These are phyloP conservation scores for Amazona guildingii DNA, from an alignment of 2,113 vertebrate genomes.

Conservation along the genomic window DNA sequence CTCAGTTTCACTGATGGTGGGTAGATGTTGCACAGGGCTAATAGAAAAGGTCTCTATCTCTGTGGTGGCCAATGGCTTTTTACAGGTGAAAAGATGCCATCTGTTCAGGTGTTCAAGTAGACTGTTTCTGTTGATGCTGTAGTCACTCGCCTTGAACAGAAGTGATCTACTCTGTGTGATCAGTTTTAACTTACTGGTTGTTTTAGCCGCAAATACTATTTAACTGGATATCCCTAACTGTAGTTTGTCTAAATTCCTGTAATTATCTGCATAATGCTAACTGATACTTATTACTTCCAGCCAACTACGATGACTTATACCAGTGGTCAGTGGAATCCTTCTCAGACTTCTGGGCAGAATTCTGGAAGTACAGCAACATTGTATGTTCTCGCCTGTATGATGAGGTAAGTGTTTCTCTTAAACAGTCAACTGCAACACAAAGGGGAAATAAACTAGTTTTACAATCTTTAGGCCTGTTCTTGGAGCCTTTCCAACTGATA, in stretches of 20 bases:
- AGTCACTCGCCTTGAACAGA: neutral
- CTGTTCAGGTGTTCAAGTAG: neutral
- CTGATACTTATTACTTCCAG: conserved; percentile 46
- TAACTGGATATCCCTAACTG: fast-evolving
- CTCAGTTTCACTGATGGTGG: neutral
- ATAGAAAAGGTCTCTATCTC: neutral
- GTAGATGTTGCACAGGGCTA: neutral
- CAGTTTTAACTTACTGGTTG: neutral
- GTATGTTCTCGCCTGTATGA: conserved; percentile 83
- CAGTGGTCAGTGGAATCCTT: conserved; percentile 92
- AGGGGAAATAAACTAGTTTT: neutral
- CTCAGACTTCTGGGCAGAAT: conserved; percentile 90
- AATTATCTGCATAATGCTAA: neutral
- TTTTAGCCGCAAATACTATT: neutral
- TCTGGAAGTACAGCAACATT: conserved; percentile 91
- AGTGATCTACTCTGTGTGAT: fast-evolving
- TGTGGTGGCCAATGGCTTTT: neutral
- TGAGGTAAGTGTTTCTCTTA: conserved; percentile 78
- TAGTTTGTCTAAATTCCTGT: neutral
- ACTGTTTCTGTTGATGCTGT: neutral
- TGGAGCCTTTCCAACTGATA: neutral
- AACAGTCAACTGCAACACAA: neutral
- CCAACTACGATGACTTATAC: conserved; percentile 89
- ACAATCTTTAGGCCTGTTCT: neutral
- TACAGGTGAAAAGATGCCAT: neutral